Evolutionary conservation across 1,140 invertebrate genomes (phyloP).

Genomic region (Eurosta solidaginis): DNA sequence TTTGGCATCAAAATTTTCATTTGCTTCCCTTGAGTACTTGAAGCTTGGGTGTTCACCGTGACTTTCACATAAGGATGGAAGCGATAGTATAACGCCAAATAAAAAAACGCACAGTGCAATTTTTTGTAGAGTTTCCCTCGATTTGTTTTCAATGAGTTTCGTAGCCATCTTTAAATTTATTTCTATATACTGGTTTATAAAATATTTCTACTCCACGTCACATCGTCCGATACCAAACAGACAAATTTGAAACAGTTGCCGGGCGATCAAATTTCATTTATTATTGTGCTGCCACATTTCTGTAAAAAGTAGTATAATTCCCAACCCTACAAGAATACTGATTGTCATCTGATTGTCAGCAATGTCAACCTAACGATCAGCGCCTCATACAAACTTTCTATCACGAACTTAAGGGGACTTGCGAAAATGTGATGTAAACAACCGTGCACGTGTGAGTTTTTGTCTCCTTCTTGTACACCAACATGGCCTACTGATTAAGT

Average conservation of each 20-base stretch:
- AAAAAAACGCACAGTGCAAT: conserved; percentile 40
- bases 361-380: too few relatives aligned
- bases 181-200: background rate
- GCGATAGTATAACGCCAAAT: conserved; percentile 43
- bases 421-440: too few relatives aligned
- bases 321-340: too few relatives aligned
- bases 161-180: background rate
- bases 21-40: conserved; percentile 76
- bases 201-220: background rate
- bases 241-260: background rate
- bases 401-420: too few relatives aligned
- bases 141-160: too few relatives aligned
- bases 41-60: conserved; percentile 64
- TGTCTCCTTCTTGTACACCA: too few relatives aligned
- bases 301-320: too few relatives aligned
- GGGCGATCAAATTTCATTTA: background rate
- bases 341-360: too few relatives aligned
- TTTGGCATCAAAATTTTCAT: conserved; percentile 60
- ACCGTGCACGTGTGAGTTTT: too few relatives aligned
- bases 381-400: too few relatives aligned
- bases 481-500: too few relatives aligned
- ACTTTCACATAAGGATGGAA: conserved; percentile 44
- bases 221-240: too few relatives aligned
- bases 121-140: background rate
- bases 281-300: background rate